Percentiles rank a stretch among this genome's conserved stretches.
Evolutionary conservation across 2,113 vertebrate genomes (phyloP).

Genomic region (Amazona vittata): DNA sequence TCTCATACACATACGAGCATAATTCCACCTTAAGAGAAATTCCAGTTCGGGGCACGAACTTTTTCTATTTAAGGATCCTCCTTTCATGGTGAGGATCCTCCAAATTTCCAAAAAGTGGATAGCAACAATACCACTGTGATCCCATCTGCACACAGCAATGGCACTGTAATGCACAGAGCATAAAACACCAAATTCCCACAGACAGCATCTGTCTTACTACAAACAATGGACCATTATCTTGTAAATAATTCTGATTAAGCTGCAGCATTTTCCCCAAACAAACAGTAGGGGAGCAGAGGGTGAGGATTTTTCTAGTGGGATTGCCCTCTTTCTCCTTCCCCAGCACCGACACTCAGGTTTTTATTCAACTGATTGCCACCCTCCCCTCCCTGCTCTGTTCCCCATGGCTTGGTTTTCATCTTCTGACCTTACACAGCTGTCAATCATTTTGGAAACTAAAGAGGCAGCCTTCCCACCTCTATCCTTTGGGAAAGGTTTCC

Average conservation of each 20-base stretch:
- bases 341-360: conserved; percentile 31
- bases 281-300: conserved; percentile 59
- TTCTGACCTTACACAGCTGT: conserved; percentile 54
- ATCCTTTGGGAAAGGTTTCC: background rate
- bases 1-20: rapidly evolving
- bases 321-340: conserved; percentile 7
- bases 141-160: conserved; percentile 78
- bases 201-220: conserved; percentile 83
- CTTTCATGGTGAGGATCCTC: conserved; percentile 53
- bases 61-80: conserved; percentile 19
- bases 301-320: conserved; percentile 59
- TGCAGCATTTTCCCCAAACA: conserved; percentile 76
- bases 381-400: background rate
- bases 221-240: conserved; percentile 86
- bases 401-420: conserved; percentile 43
- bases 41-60: background rate
- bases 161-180: conserved; percentile 72
- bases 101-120: conserved; percentile 66
- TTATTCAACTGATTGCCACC: conserved; percentile 32
- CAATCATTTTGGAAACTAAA: conserved; percentile 51
- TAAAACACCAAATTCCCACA: conserved; percentile 83
- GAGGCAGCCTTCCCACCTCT: background rate
- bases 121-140: conserved; percentile 71
- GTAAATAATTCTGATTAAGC: conserved; percentile 87
- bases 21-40: conserved; percentile 30